Evolutionary conservation across 2,797 vertebrate species (phyloP).

Genomic region (Otolemur crassicaudatus): DNA sequence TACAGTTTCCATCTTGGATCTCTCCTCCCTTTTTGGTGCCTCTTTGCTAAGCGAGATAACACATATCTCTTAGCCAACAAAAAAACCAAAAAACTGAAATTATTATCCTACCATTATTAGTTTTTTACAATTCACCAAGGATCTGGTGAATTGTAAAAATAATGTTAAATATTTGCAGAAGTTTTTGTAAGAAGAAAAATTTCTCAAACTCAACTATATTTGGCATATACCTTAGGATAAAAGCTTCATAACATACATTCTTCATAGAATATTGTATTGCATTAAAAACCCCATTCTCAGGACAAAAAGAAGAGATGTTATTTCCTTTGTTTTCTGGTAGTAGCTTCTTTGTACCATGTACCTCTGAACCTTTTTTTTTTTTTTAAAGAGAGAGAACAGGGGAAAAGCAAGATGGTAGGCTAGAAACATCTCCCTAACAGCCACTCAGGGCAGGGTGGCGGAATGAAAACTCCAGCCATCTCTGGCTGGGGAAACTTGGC

Average conservation of each 20-base stretch:
- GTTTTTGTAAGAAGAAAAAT: neutral
- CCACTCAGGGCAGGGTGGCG: no score
- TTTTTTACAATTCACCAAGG: neutral
- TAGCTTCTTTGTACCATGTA: neutral
- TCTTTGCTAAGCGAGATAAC: neutral
- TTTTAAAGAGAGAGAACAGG: no score
- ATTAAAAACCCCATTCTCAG: neutral
- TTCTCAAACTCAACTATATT: neutral
- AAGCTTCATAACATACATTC: neutral
- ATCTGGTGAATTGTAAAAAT: neutral
- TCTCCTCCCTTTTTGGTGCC: neutral
- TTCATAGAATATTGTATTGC: neutral
- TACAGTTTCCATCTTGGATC: neutral
- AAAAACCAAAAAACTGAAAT: neutral
- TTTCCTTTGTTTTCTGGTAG: neutral
- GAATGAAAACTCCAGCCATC: no score
- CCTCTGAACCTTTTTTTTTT: neutral
- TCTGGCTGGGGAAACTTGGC: no score
- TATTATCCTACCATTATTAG: neutral
- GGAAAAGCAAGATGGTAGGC: no score
- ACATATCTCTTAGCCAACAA: neutral
- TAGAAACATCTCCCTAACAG: no score
- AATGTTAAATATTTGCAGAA: neutral
- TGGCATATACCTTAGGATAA: neutral
- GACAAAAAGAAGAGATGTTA: neutral